phyloP scores from a whole-genome alignment of 2,797 vertebrate genomes.

The Clarias fuscus region DNA sequence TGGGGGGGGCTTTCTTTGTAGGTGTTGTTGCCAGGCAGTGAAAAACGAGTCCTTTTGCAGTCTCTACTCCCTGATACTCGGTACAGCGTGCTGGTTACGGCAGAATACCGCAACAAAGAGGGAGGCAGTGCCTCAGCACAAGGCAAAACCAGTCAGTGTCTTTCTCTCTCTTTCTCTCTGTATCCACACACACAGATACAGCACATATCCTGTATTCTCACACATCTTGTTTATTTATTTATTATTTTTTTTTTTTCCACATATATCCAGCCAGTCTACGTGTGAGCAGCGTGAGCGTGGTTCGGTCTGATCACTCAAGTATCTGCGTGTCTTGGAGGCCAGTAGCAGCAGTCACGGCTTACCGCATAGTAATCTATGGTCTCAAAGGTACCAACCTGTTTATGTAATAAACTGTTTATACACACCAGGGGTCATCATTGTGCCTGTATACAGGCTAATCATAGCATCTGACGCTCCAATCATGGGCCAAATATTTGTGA shows the following conservation, averaged over 20 bases:
- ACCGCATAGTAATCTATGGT: conserved; percentile 74
- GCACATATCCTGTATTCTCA: neutral
- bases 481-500: neutral
- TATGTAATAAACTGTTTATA: neutral
- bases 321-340: conserved; percentile 80
- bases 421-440: neutral
- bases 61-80: conserved; percentile 81
- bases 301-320: conserved; percentile 75
- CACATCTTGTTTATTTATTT: neutral
- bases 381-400: conserved; percentile 68
- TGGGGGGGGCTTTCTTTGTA: conserved; percentile 53
- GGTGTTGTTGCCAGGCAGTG: conserved; percentile 79
- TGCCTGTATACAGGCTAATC: neutral
- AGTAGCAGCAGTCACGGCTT: conserved; percentile 69
- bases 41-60: conserved; percentile 73
- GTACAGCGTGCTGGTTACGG: conserved; percentile 83
- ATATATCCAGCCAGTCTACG: conserved; percentile 72
- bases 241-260: neutral
- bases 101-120: conserved; percentile 82
- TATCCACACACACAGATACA: neutral
- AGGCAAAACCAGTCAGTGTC: conserved; percentile 80
- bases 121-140: conserved; percentile 75
- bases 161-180: conserved; percentile 11
- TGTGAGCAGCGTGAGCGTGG: conserved; percentile 77
- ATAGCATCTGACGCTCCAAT: neutral